These are phyloP conservation scores for Antheraea assamensis DNA, from an alignment of 2,888 invertebrate species.

Conservation along the genomic window DNA sequence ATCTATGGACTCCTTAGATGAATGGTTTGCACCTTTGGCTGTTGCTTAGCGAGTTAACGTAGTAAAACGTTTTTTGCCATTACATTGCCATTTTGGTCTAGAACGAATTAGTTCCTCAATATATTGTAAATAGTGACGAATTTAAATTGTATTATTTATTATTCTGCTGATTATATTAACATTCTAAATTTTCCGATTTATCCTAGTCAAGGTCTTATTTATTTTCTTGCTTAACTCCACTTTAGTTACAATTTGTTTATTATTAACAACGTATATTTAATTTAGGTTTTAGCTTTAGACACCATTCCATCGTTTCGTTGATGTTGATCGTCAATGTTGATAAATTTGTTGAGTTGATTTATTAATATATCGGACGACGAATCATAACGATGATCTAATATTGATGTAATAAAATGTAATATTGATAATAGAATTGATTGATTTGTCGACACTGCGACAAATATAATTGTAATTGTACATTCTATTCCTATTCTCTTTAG, in stretches of 20 bases:
- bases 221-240: constrained; percentile 66
- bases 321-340: constrained; percentile 46
- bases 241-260: constrained; percentile 62
- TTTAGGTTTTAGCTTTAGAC: constrained; percentile 61
- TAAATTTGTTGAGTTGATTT: constrained; percentile 66
- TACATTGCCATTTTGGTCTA: constrained; percentile 80
- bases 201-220: constrained; percentile 80
- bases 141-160: constrained; percentile 76
- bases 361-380: constrained; percentile 39
- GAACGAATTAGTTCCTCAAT: constrained; percentile 79
- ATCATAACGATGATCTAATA: constrained; percentile 32
- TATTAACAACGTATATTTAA: constrained; percentile 60
- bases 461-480: constrained; percentile 64
- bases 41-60: constrained; percentile 62
- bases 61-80: constrained; percentile 74
- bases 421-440: constrained; percentile 25
- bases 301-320: constrained; percentile 66
- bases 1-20: constrained; percentile 48
- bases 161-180: constrained; percentile 60
- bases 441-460: constrained; percentile 45
- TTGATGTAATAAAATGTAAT: constrained; percentile 17
- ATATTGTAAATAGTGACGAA: constrained; percentile 78
- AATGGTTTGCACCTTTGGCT: constrained; percentile 64
- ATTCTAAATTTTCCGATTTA: constrained; percentile 73
- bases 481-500: constrained; percentile 74